These are phyloP conservation scores for Hapalemur alaotrensis DNA, from an alignment of 2,797 vertebrate genomes.

Conservation along the genomic window DNA sequence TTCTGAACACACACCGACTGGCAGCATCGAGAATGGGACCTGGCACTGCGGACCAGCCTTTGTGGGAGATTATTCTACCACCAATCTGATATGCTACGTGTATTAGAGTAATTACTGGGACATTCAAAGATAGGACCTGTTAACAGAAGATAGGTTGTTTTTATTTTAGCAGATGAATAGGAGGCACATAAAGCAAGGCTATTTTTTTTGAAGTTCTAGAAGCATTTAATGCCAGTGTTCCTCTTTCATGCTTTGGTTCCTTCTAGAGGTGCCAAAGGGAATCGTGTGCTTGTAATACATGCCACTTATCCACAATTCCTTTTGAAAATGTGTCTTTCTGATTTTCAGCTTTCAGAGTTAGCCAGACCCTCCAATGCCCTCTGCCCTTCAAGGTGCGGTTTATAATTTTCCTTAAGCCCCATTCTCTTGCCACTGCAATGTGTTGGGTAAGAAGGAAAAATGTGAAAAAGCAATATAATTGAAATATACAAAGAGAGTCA, in stretches of 20 bases:
- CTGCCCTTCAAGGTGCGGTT: not conserved
- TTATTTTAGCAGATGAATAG: not conserved
- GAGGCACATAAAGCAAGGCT: not conserved
- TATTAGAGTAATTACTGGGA: not conserved
- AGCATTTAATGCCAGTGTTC: not conserved
- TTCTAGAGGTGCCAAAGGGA: conserved; percentile 6
- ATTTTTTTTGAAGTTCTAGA: not conserved
- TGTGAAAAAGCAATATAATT: not conserved
- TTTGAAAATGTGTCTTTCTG: conserved; percentile 41
- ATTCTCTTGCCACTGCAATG: not conserved
- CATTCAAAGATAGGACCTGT: not conserved
- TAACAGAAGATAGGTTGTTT: not conserved
- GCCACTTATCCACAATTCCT: not conserved
- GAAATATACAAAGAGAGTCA: not conserved
- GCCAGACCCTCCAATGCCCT: not conserved
- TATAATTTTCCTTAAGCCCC: not conserved
- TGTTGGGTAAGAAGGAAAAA: not conserved
- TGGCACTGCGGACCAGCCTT: not conserved
- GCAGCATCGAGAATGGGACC: not conserved
- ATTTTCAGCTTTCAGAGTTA: not conserved
- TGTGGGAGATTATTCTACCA: not conserved
- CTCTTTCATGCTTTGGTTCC: not conserved
- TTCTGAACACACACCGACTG: not conserved
- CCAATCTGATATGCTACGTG: not conserved
- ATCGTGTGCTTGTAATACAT: not conserved